Conservation (phyloP, 2,888 invertebrate genomes). For the Odontocerum albicorne region DNA sequence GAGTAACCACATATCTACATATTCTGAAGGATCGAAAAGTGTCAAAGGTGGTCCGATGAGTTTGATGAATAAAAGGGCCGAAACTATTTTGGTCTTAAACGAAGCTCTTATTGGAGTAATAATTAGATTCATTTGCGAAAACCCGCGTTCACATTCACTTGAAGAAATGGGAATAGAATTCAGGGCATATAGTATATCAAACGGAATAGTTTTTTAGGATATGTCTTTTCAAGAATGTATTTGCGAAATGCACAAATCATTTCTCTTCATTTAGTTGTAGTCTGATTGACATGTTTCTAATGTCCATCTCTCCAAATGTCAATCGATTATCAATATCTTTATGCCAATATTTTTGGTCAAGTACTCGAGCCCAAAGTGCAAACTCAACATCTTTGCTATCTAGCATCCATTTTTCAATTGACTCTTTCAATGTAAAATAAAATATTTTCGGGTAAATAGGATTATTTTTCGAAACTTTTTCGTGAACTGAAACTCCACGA, state of each 20-base stretch:
- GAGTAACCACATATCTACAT: too few species aligned
- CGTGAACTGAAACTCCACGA: background rate
- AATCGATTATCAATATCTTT: too few species aligned
- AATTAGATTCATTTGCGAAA: background rate
- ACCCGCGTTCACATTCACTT: too few species aligned
- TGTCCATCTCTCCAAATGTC: background rate
- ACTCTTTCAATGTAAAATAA: background rate
- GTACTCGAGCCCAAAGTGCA: too few species aligned
- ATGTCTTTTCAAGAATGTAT: background rate
- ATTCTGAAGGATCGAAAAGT: too few species aligned
- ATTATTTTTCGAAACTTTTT: background rate
- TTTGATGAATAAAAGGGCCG: too few species aligned
- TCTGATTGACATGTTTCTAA: background rate
- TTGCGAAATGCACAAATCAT: background rate
- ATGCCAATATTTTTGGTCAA: too few species aligned
- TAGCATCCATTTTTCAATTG: background rate
- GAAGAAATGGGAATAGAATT: too few species aligned
- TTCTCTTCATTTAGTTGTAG: conserved; percentile 1
- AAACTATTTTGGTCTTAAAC: background rate
- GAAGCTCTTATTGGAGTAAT: background rate
- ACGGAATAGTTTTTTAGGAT: background rate
- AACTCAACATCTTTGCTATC: conserved; percentile 5
- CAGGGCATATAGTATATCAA: background rate
- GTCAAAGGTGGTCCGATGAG: too few species aligned
- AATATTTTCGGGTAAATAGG: background rate